phyloP scores from a whole-genome alignment of 1,140 invertebrate species.

The Ganaspis sp. region DNA sequence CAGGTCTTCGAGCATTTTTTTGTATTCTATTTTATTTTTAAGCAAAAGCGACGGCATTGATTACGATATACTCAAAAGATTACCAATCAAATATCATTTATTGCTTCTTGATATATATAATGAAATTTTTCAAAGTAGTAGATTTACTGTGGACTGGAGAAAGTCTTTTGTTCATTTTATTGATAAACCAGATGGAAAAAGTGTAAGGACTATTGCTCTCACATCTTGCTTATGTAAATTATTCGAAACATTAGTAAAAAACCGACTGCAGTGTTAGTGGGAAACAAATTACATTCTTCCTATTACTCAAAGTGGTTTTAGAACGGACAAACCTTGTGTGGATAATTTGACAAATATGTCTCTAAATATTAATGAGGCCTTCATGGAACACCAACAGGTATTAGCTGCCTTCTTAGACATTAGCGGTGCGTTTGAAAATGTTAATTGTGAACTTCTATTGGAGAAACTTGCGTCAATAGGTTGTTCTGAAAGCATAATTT shows the following conservation, averaged over 20 bases:
- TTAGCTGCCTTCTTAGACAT: slow-evolving; percentile 29
- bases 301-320: background rate
- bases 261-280: background rate
- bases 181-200: background rate
- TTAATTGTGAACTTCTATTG: background rate
- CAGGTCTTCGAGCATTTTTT: too few relatives aligned
- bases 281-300: background rate
- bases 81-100: too few relatives aligned
- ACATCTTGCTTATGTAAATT: background rate
- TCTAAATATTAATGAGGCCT: background rate
- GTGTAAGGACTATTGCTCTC: background rate
- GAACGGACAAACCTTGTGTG: slow-evolving; percentile 1
- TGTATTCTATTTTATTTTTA: too few relatives aligned
- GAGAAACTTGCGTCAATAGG: background rate
- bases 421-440: slow-evolving; percentile 29
- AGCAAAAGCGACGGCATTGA: too few relatives aligned
- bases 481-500: background rate
- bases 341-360: slow-evolving; percentile 16
- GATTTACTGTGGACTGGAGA: background rate
- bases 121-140: background rate
- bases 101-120: too few relatives aligned
- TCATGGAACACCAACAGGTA: background rate
- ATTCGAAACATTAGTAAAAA: background rate
- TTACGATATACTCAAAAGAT: too few relatives aligned
- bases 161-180: background rate